Base-by-base conservation (phyloP, 2,888 invertebrate species). In the Pharmacophagus antenor region DNA sequence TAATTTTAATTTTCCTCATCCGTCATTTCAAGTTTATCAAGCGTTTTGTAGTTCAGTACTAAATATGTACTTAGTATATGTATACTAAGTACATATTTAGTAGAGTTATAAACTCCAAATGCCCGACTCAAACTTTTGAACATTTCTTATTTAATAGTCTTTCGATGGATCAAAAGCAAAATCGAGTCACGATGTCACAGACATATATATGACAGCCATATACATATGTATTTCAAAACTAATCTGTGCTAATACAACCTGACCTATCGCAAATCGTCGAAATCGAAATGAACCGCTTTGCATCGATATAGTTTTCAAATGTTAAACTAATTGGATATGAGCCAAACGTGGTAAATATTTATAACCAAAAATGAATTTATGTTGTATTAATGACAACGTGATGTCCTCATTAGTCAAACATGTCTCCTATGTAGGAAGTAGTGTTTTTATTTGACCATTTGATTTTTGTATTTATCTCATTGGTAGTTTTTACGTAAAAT, bases 211-310 rank as follows among this genome's bases (percentile, higher is more conserved):
- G 12, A 44, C 4, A 18, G n/a, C n/a, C 17, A 17, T 17, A 44
- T 18, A 44, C 8, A 44, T 18, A 17, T 7, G 4, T 5, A 46
- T 46, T 46, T 46, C 10, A 21, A 20, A 5, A 20, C n/a, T n/a
- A n/a, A 20, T 3, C 22, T 22, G 12, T 23, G 4, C 1, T 8
- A 22, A 15, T 22, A 12, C 0, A 17, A n/a, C 55, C 22, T 47
- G 55, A 55, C 47, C 55, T 55, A 48, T 48, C 55, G 12, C 55
- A 55, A 55, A 37, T n/a, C 17, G n/a, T n/a, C n/a, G n/a, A n/a
- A n/a, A 2, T 8, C 47, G 37, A 55, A 55, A 47, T 37, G 22
- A 37, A 47, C 31, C 31, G 37, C 31, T 15, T 37, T 10, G 10
- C 17, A 12, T 27, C 17, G 23, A n/a, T 2, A 21, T 5, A 47